Base-by-base conservation (phyloP, 2,888 invertebrate genomes). In the Thalpophila matura region DNA sequence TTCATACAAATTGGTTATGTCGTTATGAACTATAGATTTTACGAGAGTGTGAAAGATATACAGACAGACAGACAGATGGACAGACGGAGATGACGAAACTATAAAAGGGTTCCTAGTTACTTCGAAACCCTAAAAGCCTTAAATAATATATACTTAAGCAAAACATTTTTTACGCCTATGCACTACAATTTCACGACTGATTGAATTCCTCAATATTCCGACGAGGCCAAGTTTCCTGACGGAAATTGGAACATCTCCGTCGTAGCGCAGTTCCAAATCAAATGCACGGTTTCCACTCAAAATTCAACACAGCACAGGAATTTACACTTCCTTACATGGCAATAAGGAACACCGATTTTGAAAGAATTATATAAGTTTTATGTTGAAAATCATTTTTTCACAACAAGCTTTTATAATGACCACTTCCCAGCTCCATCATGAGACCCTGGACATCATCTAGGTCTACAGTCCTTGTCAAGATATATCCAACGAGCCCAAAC, bases 241-340 rank as follows among this genome's bases (percentile, higher is more conserved):
- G 77, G 73, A 66, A 74, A 78, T 76, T 71, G 70, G 55, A 63
- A 67, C 72, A 73, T 69, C 74, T 60, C 40, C 42, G 20, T 10
- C 43, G 29, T 3, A 20, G 42, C 49, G 50, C 27, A 46, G 24
- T 31, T 27, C 31, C 33, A 33, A 43, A 37, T 72, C 68, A 51
- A 72, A 69, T 51, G 33, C 45, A 58, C 40, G 46, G 16, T 37
- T 46, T 27, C 16, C n/a, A 40, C 31, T 72, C 35, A 51, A 51
- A 72, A 51, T 68, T 65, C 66, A 45, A 24, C 20, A 33, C 12
- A 24, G 16, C 12, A 47, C 16, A 35, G 31, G 38, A 35, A 54
- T 63, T 49, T 43, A 31, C 33, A 42, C 70, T 31, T 37, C 31
- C 54, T 20, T 10, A 16, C 7, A 33, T 12, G n/a, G 12, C 22